Evolutionary conservation across 2,888 invertebrate species (phyloP), one percentile per base, ranked within the genome.

Genomic region (Chymomyza caudatula): DNA sequence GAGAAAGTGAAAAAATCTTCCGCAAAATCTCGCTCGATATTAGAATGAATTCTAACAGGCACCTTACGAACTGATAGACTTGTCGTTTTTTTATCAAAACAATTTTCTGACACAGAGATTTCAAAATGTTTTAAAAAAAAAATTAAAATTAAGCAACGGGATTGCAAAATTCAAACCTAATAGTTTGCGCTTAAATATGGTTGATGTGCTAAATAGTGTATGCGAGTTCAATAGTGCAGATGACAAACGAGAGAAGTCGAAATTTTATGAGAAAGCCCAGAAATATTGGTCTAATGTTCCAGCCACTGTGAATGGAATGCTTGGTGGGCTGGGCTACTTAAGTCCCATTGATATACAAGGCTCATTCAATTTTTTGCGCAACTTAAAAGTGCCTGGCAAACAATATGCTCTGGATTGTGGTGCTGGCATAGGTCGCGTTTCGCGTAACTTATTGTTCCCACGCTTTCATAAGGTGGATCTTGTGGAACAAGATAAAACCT

Each of bases 391-490:
- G 60, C 90, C 92, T 20, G 94, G 94, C 3, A 93, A 91, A 0
- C 93, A 91, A 60, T 90, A 91, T 54, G 98, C 96, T 1, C 91
- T 98, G 6, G 99, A 99, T 88, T 99, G 99, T 90, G 99, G 99
- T 3, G 96, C 98, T 15, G 99, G 99, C 2, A 99, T 99, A 78
- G 99, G 99, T 0, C 92, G 99, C 78, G 95, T 99, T 49, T 95
- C 96, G 1, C 97, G 97, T 88, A 92, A 96, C 84, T 91, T 99
- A 11, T 91, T 99, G 19, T 91, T 95, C 60, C 94, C 95, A 52
- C 90, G 94, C 73, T 99, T 98, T 90, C 92, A 94, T 11, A 93
- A 92, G 67, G 96, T 98, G 0, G 98, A 98, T 91, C 91, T 98
- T 86, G 96, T 98, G 0, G 98, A 98, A 89, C 97, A 97, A 88